Evolutionary conservation across 2,797 vertebrate genomes (phyloP).

Genomic region (Micropoecilia bifurca): DNA sequence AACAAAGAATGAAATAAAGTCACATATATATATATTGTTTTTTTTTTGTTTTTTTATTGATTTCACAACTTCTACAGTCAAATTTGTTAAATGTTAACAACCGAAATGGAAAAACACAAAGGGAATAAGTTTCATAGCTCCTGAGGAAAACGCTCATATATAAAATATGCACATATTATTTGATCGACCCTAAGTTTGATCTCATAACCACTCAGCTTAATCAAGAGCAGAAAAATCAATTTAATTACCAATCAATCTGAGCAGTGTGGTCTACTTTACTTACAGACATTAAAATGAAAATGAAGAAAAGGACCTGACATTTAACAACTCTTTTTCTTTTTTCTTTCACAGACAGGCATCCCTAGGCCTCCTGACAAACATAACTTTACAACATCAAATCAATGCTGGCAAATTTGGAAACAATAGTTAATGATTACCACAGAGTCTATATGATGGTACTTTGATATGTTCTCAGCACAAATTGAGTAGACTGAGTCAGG

Average conservation of each 20-base stretch:
- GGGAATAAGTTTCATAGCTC: conserved; percentile 1
- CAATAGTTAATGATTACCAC: conserved; percentile 10
- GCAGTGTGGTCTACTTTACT: not conserved
- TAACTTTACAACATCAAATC: not conserved
- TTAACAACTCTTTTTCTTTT: conserved; percentile 19
- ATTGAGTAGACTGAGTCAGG: not conserved
- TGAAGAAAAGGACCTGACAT: conserved; percentile 24
- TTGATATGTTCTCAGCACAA: conserved; percentile 13
- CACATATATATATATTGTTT: not conserved
- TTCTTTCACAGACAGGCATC: conserved; percentile 7
- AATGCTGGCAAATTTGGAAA: not conserved
- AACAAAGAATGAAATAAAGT: conserved; percentile 19
- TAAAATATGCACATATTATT: conserved; percentile 11
- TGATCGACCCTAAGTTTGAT: conserved; percentile 16
- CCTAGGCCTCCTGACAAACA: conserved; percentile 3
- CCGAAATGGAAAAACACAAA: conserved; percentile 17
- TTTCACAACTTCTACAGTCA: conserved; percentile 12
- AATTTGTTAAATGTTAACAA: conserved; percentile 21
- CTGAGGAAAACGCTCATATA: conserved; percentile 6
- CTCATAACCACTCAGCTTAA: conserved; percentile 1
- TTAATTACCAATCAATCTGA: conserved; percentile 26
- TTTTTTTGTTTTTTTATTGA: too few species aligned
- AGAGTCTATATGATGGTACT: conserved; percentile 14
- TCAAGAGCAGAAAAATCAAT: conserved; percentile 27
- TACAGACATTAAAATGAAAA: conserved; percentile 22